phyloP scores from a whole-genome alignment of 2,888 invertebrate species.

The Clitarchus hookeri region DNA sequence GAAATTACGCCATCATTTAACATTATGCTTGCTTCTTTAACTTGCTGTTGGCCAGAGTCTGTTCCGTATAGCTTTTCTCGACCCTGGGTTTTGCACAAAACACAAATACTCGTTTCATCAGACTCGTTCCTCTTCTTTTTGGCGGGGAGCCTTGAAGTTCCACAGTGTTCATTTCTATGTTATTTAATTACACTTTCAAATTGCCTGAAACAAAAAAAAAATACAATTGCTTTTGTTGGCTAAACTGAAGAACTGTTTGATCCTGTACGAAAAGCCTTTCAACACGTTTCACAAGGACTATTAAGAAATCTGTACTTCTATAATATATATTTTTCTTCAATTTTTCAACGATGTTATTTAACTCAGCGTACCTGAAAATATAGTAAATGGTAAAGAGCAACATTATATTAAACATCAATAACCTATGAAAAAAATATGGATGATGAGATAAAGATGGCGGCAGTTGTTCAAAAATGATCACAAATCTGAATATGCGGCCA shows the following conservation, averaged over 20 bases:
- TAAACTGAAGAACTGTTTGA: no score
- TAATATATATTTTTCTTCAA: no score
- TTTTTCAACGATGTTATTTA: no score
- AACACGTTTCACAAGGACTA: neutral
- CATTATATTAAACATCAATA: neutral
- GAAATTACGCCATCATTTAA: neutral
- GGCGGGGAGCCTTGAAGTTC: no score
- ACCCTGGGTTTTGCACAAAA: no score
- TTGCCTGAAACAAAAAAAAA: no score
- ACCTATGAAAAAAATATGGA: neutral
- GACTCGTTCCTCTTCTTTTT: no score
- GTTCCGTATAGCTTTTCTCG: neutral
- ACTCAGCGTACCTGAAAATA: neutral
- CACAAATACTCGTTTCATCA: no score
- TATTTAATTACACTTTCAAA: no score
- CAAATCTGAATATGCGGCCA: neutral
- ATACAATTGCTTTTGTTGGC: no score
- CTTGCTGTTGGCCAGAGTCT: neutral
- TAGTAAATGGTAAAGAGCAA: neutral
- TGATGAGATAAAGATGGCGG: neutral
- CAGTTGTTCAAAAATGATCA: neutral
- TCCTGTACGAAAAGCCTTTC: neutral
- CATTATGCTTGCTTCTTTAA: neutral
- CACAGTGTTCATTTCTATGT: no score
- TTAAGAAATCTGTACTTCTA: no score